Evolutionary conservation across 1,140 invertebrate species (phyloP).

Genomic region (Teleopsis dalmanni): DNA sequence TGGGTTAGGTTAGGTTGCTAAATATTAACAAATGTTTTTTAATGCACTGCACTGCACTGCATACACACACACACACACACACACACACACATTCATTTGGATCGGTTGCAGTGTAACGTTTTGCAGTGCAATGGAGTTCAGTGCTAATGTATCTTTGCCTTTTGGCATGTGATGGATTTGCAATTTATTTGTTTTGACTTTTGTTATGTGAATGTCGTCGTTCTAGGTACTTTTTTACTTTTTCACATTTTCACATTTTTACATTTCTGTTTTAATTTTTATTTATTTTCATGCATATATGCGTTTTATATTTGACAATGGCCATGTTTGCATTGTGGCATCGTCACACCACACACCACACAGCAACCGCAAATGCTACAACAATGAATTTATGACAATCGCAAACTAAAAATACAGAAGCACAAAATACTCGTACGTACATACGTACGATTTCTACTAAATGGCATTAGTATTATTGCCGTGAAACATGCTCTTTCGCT

Average conservation of each 20-base stretch:
- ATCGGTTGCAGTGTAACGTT: not conserved
- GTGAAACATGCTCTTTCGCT: constrained; percentile 5
- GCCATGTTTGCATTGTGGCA: too few relatives aligned
- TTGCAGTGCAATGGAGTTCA: not conserved
- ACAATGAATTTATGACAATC: constrained; percentile 9
- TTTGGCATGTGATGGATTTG: not conserved
- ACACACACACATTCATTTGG: too few relatives aligned
- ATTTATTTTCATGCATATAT: not conserved
- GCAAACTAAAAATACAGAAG: constrained; percentile 7
- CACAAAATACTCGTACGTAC: not conserved
- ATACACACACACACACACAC: not conserved
- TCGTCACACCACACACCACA: too few relatives aligned
- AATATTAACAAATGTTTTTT: not conserved
- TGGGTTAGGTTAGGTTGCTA: not conserved
- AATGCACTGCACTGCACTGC: not conserved
- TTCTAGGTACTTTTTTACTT: not conserved
- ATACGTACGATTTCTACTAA: too few relatives aligned
- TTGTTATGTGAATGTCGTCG: not conserved
- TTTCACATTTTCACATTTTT: not conserved
- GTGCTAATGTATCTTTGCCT: not conserved
- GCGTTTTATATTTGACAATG: constrained; percentile 6
- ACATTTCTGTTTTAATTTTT: not conserved
- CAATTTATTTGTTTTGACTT: constrained; percentile 1
- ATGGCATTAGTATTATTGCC: constrained; percentile 5
- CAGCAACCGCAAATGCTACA: not conserved